phyloP scores from a whole-genome alignment of 2,113 vertebrate species.

The Oryzias melastigma region DNA sequence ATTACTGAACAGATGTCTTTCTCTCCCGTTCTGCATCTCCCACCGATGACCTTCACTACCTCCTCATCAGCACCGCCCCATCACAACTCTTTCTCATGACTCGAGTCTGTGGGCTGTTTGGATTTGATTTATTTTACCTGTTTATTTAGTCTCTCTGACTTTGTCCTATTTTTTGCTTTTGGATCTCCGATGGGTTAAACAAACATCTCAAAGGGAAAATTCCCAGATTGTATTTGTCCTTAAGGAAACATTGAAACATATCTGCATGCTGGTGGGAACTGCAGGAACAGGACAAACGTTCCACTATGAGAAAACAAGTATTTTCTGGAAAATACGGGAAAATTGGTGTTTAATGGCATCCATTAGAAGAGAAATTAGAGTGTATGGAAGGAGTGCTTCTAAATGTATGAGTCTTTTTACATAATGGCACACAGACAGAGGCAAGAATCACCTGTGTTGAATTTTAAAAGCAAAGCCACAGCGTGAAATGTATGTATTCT shows the following conservation, averaged over 20 bases:
- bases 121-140: conserved; percentile 6
- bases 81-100: conserved; percentile 3
- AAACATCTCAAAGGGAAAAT: conserved; percentile 11
- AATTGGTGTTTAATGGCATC: background rate
- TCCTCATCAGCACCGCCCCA: background rate
- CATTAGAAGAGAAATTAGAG: background rate
- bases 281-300: background rate
- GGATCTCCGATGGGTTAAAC: background rate
- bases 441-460: no score
- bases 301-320: background rate
- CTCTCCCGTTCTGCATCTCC: background rate
- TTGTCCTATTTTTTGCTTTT: background rate
- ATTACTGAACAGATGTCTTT: background rate
- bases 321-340: conserved; percentile 1
- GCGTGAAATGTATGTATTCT: no score
- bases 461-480: no score
- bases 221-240: conserved; percentile 3
- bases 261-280: background rate
- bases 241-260: conserved; percentile 6
- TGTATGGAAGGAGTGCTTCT: background rate
- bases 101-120: conserved; percentile 6
- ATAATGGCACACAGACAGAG: no score
- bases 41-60: conserved; percentile 1
- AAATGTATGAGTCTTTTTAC: background rate
- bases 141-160: conserved; percentile 8